Evolutionary conservation across 2,797 vertebrate species (phyloP), one percentile per base, ranked within the genome.

Genomic region (Syndactyla subalaris): DNA sequence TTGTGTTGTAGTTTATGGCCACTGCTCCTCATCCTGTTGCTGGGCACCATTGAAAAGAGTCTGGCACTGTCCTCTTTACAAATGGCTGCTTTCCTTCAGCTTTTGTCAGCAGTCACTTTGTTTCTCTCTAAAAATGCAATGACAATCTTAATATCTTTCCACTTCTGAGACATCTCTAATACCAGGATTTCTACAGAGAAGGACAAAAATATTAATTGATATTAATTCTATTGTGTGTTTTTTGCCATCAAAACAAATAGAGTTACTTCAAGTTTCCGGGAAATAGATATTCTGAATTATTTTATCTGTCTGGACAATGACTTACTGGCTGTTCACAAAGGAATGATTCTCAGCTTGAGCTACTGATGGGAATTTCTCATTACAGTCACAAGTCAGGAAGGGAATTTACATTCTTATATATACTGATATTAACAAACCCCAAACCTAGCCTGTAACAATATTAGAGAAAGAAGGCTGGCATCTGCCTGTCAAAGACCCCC

Each of bases 201-300:
- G 14, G 23, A 85, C 2, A 93, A 83, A 93, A 83, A 54, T 68
- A 80, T 51, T 89, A 91, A 77, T 43, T 83, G 36, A 91, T 91
- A 91, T 83, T 78, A 94, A 89, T 93, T 92, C 54, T 71, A 16
- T 83, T 91, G 36, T 74, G 22, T 80, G 30, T 67, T 17, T 91
- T 92, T 94, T 92, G 30, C 58, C 62, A 72, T 83, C 75, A 55
- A 89, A 96, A 94, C 41, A 93, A 93, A 73, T 41, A 63, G 27
- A 92, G 26, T 75, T 85, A 55, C 75, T 85, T 82, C 29, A 59
- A 0, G 30, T 77, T 92, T 95, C 80, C 88, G 72, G 91, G 78
- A 95, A 93, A 89, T 13, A 80, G 67, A 72, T 71, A 75, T 68
- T 85, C n/a, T 87, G 80, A 92, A 94, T 94, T 95, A 91, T 89